These are phyloP conservation scores for Psittacula cyanocephala DNA, from an alignment of 2,113 vertebrate genomes.

Conservation along the genomic window DNA sequence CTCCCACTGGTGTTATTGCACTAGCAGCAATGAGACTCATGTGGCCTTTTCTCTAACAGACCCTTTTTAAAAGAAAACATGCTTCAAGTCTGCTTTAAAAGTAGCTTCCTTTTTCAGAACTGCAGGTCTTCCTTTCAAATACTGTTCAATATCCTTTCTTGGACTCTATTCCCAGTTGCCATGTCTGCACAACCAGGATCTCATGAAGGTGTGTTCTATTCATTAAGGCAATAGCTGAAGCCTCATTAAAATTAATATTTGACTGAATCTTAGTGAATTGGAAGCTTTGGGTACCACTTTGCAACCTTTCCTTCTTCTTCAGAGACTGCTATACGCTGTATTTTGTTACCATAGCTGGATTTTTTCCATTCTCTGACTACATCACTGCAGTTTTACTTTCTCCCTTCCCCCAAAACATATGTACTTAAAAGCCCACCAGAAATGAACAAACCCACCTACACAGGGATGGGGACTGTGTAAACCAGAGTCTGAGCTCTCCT, in stretches of 20 bases:
- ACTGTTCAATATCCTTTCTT: background rate
- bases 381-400: constrained; percentile 4
- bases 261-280: background rate
- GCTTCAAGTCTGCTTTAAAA: background rate
- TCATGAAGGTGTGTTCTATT: background rate
- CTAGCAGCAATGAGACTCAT: background rate
- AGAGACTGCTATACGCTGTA: background rate
- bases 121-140: background rate
- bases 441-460: constrained; percentile 35
- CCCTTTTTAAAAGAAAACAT: background rate
- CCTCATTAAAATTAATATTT: background rate
- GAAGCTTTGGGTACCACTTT: background rate
- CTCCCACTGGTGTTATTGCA: background rate
- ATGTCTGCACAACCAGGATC: background rate
- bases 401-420: constrained; percentile 50
- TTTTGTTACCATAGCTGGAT: background rate
- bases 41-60: background rate
- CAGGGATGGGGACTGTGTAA: background rate
- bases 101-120: background rate
- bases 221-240: background rate
- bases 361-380: constrained; percentile 17
- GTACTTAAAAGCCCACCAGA: constrained; percentile 21
- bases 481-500: background rate
- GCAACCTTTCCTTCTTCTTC: background rate
- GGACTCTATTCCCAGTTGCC: background rate